Evolutionary conservation across 2,888 invertebrate species (phyloP).

Genomic region (Hirtodrosophila trivittata): DNA sequence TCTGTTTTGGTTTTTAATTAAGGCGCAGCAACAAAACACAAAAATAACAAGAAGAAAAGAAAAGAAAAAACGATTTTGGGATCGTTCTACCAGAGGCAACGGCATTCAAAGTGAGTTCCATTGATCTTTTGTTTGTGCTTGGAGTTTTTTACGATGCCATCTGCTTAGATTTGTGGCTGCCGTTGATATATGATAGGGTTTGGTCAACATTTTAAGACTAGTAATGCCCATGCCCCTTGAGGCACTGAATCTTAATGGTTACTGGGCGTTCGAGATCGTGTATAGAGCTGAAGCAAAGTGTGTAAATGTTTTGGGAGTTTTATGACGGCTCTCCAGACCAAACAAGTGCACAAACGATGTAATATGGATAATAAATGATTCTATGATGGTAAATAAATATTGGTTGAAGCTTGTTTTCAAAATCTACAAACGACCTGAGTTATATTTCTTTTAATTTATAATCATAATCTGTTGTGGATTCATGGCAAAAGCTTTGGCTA

Average conservation of each 20-base stretch:
- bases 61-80: slow-evolving; percentile 1
- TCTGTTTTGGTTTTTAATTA: slow-evolving; percentile 68
- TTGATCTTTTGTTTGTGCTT: slow-evolving; percentile 55
- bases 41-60: slow-evolving; percentile 1
- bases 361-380: background rate
- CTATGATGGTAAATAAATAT: background rate
- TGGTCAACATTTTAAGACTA: slow-evolving; percentile 35
- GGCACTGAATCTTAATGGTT: slow-evolving; percentile 1
- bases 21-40: slow-evolving; percentile 41
- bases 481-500: too few relatives aligned
- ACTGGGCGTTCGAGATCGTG: slow-evolving; percentile 2
- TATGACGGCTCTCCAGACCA: slow-evolving; percentile 5
- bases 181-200: slow-evolving; percentile 55
- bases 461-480: too few relatives aligned
- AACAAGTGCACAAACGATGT: slow-evolving; percentile 9
- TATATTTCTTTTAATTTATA: slow-evolving; percentile 2
- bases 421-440: too few relatives aligned
- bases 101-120: slow-evolving; percentile 39
- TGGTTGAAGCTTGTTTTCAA: too few relatives aligned
- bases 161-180: slow-evolving; percentile 47
- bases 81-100: slow-evolving; percentile 10
- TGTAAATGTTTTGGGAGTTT: too few relatives aligned
- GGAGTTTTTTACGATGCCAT: slow-evolving; percentile 53
- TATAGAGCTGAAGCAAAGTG: slow-evolving; percentile 5
- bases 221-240: slow-evolving; percentile 1